These are phyloP conservation scores for Periplaneta americana DNA, from an alignment of 1,140 invertebrate species.

Conservation along the genomic window DNA sequence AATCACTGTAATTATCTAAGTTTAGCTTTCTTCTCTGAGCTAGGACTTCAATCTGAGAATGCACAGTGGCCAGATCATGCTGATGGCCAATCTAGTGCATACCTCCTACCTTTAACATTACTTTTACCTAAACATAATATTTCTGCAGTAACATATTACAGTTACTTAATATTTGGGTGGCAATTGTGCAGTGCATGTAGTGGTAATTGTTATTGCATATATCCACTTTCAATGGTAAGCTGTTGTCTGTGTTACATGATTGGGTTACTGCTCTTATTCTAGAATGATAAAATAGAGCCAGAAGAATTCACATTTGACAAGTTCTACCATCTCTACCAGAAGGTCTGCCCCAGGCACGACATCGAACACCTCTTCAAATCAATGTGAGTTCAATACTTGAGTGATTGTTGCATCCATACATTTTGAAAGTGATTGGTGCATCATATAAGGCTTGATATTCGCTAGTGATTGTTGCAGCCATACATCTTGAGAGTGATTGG, in stretches of 20 bases:
- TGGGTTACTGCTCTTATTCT: not conserved
- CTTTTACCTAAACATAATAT: not conserved
- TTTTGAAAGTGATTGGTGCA: no score
- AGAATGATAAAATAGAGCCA: conserved; percentile 92
- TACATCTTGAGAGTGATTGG: no score
- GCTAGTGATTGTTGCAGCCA: no score
- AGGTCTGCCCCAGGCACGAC: conserved; percentile 98
- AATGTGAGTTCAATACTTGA: no score
- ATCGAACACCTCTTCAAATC: conserved; percentile 97
- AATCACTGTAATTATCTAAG: no score
- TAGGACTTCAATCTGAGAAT: no score
- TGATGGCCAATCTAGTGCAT: no score
- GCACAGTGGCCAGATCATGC: no score
- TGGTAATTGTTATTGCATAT: not conserved
- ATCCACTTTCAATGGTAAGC: not conserved
- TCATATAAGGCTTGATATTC: no score
- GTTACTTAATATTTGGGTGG: not conserved
- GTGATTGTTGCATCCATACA: no score
- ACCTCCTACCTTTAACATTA: no score
- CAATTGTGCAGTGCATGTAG: not conserved
- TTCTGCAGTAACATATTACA: not conserved
- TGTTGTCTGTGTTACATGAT: not conserved
- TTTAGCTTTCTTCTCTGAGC: no score
- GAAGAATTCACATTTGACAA: conserved; percentile 97
- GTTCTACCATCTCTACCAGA: conserved; percentile 97